Evolutionary conservation across 2,888 invertebrate species (phyloP), one percentile per base, ranked within the genome.

Genomic region (Pristionchus arcanus): DNA sequence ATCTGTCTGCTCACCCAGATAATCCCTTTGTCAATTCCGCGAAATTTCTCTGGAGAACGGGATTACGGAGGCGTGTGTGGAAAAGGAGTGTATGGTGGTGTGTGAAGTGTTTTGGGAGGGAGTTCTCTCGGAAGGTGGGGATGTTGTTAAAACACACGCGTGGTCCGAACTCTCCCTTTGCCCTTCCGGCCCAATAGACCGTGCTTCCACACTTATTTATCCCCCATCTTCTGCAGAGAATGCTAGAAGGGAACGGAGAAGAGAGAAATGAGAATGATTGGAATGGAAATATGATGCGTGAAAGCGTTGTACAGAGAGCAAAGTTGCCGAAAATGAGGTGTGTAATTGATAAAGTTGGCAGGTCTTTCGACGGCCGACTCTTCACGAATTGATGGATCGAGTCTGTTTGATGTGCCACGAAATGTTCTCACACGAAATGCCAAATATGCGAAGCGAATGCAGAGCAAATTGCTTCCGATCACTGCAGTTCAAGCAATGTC

Each of bases 341-440:
- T n/a, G 16, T 19, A 21, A n/a, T 19, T n/a, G 16, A 21, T 83
- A 34, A 37, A 92, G 21, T 59, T 59, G 13, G 77, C 34, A 94
- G 93, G 93, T 93, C 25, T 92, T 93, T 84, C 89, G 90, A 25
- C 92, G 93, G 55, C 91, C 92, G 13, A 90, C 93, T 9, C 91
- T 94, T 7, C 92, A 94, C 90, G 92, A 92, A 34, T 92, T 94
- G 42, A 92, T 94, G 92, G 93, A 93, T 37, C 89, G 92, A 81
- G 92, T 94, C 42, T 94, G 94, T 87, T 89, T 92, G 21, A 87
- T 94, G 88, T 94, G 94, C 88, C 94, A 94, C 87, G 94, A 94
- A 68, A 93, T 94, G 93, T 94, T 92, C 90, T 93, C 92, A 19
- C 91, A 92, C 81, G 90, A 92, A 55, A 90, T 91, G 86, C 93